Evolutionary conservation across 1,140 invertebrate species (phyloP).

Genomic region (Polypedilum pembai): DNA sequence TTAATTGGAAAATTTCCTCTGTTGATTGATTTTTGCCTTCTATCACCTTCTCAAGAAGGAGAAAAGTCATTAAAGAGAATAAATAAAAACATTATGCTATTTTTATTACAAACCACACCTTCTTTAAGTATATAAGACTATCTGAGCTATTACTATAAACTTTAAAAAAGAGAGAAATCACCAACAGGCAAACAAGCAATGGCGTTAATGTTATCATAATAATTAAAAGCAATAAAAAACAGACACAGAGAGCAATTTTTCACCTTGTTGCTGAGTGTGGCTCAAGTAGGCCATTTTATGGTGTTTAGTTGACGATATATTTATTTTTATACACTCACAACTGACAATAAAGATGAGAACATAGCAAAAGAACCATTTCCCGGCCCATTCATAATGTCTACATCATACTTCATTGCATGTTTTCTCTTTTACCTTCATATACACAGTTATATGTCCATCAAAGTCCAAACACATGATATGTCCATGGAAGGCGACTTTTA

Average conservation of each 20-base stretch:
- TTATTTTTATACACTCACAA: conserved; percentile 17
- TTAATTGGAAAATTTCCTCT: background rate
- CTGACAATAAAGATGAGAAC: background rate
- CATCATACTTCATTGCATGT: conserved; percentile 8
- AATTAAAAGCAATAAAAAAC: conserved; percentile 1
- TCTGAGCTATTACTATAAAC: background rate
- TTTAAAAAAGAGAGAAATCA: no score
- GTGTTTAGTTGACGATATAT: conserved; percentile 8
- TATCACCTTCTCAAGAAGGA: no score
- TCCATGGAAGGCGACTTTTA: background rate
- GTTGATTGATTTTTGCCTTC: background rate
- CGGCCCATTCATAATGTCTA: background rate
- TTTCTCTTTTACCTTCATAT: conserved; percentile 11
- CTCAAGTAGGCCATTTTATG: background rate
- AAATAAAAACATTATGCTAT: background rate
- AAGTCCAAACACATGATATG: conserved; percentile 7
- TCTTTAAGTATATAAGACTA: background rate
- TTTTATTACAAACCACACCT: background rate
- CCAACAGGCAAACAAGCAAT: background rate
- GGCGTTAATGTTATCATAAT: conserved; percentile 12
- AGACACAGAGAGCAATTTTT: background rate
- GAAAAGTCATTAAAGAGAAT: no score
- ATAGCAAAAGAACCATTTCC: conserved; percentile 2
- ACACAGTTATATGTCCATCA: background rate
- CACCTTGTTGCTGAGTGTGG: background rate